Percentiles rank a stretch among this genome's conserved stretches.
Evolutionary conservation across 2,113 vertebrate species (phyloP).

Genomic region (Bos indicus): DNA sequence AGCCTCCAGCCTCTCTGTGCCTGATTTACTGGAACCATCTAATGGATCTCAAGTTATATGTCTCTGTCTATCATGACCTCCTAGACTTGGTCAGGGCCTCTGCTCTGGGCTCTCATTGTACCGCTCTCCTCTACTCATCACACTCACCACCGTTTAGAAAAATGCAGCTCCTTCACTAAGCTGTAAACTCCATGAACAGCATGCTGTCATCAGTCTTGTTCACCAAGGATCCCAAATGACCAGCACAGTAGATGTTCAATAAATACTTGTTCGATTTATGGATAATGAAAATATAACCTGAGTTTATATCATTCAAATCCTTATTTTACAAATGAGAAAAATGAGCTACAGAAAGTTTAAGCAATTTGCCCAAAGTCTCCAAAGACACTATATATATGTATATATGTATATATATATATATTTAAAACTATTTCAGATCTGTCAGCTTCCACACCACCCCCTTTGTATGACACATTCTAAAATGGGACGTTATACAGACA

Average conservation of each 20-base stretch:
- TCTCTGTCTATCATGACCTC: neutral
- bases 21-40: neutral
- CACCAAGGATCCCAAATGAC: neutral
- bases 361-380: neutral
- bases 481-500: neutral
- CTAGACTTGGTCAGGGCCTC: neutral
- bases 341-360: neutral
- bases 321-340: neutral
- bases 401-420: fast-evolving
- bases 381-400: neutral
- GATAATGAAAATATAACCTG: neutral
- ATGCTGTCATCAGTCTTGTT: neutral
- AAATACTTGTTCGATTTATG: neutral
- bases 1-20: neutral
- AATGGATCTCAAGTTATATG: neutral
- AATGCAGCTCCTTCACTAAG: neutral
- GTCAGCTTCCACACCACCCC: neutral
- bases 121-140: neutral
- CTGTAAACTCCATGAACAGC: neutral
- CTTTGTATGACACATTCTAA: neutral
- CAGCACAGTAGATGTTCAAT: neutral
- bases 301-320: neutral
- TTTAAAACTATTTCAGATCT: neutral
- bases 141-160: neutral
- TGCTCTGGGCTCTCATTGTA: neutral